Evolutionary conservation across 2,113 vertebrate species (phyloP).

Genomic region (Hypomesus transpacificus): DNA sequence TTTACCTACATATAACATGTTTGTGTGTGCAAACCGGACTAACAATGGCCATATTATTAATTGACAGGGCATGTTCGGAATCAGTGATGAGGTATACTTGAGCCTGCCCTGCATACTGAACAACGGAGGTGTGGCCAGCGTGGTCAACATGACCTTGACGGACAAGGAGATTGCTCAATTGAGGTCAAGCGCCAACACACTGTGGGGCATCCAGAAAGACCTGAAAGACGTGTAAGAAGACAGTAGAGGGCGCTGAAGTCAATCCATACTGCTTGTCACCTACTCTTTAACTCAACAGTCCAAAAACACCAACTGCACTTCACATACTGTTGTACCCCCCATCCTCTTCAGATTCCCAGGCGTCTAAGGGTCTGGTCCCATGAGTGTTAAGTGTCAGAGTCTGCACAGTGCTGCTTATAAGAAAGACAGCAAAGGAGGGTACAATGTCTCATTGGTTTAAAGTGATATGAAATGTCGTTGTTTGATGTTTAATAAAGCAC

Average conservation of each 20-base stretch:
- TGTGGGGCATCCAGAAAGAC: slow-evolving; percentile 95
- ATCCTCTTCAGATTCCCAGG: slow-evolving; percentile 23
- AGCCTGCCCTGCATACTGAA: slow-evolving; percentile 89
- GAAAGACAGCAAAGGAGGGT: slow-evolving; percentile 9
- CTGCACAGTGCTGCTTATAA: slow-evolving; percentile 6
- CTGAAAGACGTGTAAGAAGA: slow-evolving; percentile 82
- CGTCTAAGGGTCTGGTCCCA: background rate
- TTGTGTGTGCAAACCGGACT: background rate
- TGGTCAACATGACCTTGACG: slow-evolving; percentile 92
- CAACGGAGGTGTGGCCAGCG: slow-evolving; percentile 77
- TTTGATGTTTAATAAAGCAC: slow-evolving; percentile 42
- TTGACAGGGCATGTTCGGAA: slow-evolving; percentile 81
- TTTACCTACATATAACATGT: background rate
- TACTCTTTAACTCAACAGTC: background rate
- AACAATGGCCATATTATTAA: background rate
- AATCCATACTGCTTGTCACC: background rate
- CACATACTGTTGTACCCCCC: background rate
- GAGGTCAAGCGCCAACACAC: slow-evolving; percentile 84
- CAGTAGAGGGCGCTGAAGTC: background rate
- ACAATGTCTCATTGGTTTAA: slow-evolving; percentile 19
- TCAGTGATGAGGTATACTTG: slow-evolving; percentile 89
- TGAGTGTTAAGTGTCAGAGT: slow-evolving; percentile 25
- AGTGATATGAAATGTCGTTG: slow-evolving; percentile 7
- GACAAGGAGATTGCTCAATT: slow-evolving; percentile 83
- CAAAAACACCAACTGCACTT: background rate